phyloP scores from a whole-genome alignment of 1,140 invertebrate genomes.

The Belonocnema kinseyi region DNA sequence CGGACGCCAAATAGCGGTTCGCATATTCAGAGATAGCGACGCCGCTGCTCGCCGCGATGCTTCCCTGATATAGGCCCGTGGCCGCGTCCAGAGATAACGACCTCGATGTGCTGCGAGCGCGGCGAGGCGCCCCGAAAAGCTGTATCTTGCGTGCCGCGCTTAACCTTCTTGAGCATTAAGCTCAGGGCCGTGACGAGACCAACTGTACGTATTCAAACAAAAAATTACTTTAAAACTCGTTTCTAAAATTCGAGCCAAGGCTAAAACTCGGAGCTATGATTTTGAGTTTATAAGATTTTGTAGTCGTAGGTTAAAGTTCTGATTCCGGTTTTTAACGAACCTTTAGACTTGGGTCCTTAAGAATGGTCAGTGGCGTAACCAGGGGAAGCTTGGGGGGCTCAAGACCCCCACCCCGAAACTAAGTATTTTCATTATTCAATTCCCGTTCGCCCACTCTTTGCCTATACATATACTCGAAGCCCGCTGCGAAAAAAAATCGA shows the following conservation, averaged over 20 bases:
- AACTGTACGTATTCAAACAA: neutral
- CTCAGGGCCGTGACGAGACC: conserved; percentile 20
- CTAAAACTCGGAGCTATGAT: too few relatives aligned
- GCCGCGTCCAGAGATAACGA: conserved; percentile 70
- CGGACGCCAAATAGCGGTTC: conserved; percentile 73
- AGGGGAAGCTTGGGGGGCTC: too few relatives aligned
- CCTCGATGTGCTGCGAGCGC: conserved; percentile 64
- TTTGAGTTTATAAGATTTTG: too few relatives aligned
- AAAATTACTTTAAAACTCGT: neutral
- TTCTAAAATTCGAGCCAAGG: neutral
- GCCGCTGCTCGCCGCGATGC: conserved; percentile 65
- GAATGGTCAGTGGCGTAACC: too few relatives aligned
- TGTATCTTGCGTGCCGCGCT: conserved; percentile 61
- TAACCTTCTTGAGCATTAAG: conserved; percentile 57
- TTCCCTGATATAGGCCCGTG: conserved; percentile 70
- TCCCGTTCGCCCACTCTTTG: too few relatives aligned
- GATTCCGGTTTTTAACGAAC: too few relatives aligned
- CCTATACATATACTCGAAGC: too few relatives aligned
- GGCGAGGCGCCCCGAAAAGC: conserved; percentile 65
- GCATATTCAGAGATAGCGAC: conserved; percentile 72
- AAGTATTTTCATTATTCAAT: too few relatives aligned
- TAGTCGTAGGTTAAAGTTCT: too few relatives aligned
- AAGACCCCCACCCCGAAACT: too few relatives aligned
- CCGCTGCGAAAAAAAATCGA: too few relatives aligned
- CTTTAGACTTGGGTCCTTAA: too few relatives aligned